phyloP scores from a whole-genome alignment of 2,113 vertebrate genomes.

The Microtus pennsylvanicus region DNA sequence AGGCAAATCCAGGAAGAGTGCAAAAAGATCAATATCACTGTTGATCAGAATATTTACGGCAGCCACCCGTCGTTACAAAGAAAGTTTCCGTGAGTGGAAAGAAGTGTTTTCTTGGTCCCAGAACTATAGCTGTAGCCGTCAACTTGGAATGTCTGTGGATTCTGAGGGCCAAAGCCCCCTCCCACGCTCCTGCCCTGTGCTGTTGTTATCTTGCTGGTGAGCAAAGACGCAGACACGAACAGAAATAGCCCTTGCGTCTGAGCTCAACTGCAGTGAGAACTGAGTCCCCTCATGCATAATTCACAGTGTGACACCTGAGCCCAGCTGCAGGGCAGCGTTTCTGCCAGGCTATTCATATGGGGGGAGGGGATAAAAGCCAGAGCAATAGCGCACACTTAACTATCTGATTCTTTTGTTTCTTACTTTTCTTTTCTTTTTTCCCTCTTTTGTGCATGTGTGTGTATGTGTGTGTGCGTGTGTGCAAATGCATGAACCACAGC shows the following conservation, averaged over 20 bases:
- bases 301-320: neutral
- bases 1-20: neutral
- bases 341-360: neutral
- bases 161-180: neutral
- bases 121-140: neutral
- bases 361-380: neutral
- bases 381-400: neutral
- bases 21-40: neutral
- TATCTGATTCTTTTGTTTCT: neutral
- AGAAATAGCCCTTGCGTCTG: neutral
- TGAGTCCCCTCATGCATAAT: neutral
- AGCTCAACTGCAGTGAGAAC: neutral
- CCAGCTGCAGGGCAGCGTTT: neutral
- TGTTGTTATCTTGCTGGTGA: neutral
- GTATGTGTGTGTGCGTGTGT: neutral
- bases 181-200: neutral
- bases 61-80: too few species aligned
- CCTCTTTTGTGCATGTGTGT: neutral
- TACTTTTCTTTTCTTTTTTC: neutral
- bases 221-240: neutral
- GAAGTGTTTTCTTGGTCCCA: neutral
- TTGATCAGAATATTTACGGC: neutral
- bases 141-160: too few species aligned
- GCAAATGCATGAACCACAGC: neutral
- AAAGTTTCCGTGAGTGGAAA: neutral